Evolutionary conservation across 2,113 vertebrate species (phyloP), one percentile per base, ranked within the genome.

Genomic region (Myrmophylax atrothorax): DNA sequence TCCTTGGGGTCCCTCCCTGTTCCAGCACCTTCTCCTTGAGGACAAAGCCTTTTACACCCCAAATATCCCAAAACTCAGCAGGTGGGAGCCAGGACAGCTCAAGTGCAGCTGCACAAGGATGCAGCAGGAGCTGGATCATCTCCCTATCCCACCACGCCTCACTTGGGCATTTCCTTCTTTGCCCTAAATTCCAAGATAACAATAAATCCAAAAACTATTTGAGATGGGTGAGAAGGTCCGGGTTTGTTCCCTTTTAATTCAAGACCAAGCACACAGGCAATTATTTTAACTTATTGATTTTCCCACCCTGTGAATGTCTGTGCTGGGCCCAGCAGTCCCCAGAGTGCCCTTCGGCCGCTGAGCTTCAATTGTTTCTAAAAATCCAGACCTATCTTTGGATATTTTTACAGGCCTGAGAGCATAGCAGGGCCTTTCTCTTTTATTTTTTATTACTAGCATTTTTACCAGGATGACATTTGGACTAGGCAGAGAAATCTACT

Each of bases 401-500:
- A 76, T 87, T 89, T 97, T 95, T 77, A 94, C 84, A 80, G 90
- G 42, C 59, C 53, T 59, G 63, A 83, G 72, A 76, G 70, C 78
- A 44, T 29, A 33, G 74, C 29, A 56, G 50, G 20, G 25, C 25
- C n/a, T 93, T 89, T 81, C 52, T 59, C 28, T 81, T 80, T 77
- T 76, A n/a, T 35, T 78, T 87, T 87, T 91, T 82, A 95, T 90
- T 73, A 38, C 78, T 14, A 73, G 14, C 20, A 5, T 87, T 95
- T 95, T 91, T 85, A 90, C 87, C n/a, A 23, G 40, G 18, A 50
- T 95, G 93, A 85, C 84, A 89, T 91, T 96, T 94, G 58, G 59
- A 80, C 94, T 62, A 66, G 89, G 60, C 75, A 89, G 70, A 70
- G 68, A 93, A 91, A 89, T 89, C 77, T 78, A 84, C 74, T 87